Conservation (phyloP, 2,888 invertebrate species). For the Allolobophora icterica region DNA sequence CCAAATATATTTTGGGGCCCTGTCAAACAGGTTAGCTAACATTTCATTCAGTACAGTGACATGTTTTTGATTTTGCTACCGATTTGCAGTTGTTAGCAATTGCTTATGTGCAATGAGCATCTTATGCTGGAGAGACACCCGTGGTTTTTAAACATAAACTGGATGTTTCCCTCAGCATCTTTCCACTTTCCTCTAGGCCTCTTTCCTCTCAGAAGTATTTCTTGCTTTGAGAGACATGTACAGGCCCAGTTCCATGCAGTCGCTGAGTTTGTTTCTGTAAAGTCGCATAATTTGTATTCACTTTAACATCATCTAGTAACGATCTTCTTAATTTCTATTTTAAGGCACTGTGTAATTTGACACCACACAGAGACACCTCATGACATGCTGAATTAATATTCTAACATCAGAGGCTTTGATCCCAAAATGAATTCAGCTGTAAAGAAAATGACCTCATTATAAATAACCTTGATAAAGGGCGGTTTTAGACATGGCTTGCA, state of each 20-base stretch:
- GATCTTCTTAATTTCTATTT: too few relatives aligned
- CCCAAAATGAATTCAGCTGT: neutral
- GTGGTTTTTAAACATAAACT: neutral
- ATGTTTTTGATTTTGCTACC: neutral
- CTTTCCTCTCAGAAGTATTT: too few relatives aligned
- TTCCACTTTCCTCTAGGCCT: too few relatives aligned
- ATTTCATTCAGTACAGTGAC: neutral
- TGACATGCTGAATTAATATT: neutral
- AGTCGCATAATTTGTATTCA: too few relatives aligned
- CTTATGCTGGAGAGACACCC: neutral
- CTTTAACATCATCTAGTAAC: too few relatives aligned
- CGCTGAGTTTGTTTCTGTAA: too few relatives aligned
- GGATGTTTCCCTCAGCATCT: too few relatives aligned
- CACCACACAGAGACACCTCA: too few relatives aligned
- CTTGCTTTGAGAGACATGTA: too few relatives aligned
- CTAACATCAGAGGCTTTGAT: neutral
- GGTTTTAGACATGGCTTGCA: neutral
- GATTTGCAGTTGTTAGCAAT: neutral
- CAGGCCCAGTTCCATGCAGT: too few relatives aligned
- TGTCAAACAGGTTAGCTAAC: conserved; percentile 1
- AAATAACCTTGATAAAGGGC: neutral
- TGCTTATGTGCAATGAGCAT: neutral
- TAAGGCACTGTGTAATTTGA: too few relatives aligned
- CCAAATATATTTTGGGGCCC: neutral
- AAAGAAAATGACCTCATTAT: neutral